Percentiles rank a stretch among this genome's conserved stretches.
Conservation (phyloP, 2,888 invertebrate genomes). For the Oconnorella tubifera region DNA sequence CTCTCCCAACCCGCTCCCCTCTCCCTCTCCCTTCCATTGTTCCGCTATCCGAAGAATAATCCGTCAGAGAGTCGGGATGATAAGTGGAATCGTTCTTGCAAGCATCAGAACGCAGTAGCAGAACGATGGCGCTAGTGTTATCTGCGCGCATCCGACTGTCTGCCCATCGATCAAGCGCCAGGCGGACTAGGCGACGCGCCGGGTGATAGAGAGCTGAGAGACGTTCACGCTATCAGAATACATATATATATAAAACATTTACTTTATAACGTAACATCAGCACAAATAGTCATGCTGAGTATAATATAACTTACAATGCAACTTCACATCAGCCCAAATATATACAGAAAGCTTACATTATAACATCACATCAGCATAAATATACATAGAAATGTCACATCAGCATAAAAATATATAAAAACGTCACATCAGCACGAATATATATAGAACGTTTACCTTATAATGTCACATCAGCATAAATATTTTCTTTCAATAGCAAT, state of each 20-base stretch:
- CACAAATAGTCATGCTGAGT: no score
- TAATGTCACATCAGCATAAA: no score
- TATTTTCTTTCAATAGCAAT: no score
- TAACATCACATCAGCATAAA: no score
- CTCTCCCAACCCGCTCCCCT: background rate
- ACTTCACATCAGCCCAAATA: no score
- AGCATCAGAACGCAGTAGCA: background rate
- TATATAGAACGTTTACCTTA: no score
- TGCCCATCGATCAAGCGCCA: constrained; percentile 78
- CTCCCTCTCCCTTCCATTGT: background rate
- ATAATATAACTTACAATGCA: no score
- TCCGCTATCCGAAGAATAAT: background rate
- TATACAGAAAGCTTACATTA: no score
- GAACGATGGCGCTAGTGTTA: constrained; percentile 88
- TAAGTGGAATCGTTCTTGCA: background rate
- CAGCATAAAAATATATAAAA: no score
- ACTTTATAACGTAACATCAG: no score
- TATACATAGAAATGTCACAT: no score
- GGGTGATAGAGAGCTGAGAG: constrained; percentile 64
- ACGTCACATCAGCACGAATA: no score
- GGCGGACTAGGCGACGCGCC: constrained; percentile 80
- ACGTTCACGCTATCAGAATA: background rate
- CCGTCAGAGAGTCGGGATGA: background rate
- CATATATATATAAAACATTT: background rate
- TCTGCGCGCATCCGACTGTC: constrained; percentile 84